A percentile compares a stretch with the other conserved stretches of the same genome.
phyloP scores from a whole-genome alignment of 2,888 invertebrate species.

The Drosophila fulvimacula region DNA sequence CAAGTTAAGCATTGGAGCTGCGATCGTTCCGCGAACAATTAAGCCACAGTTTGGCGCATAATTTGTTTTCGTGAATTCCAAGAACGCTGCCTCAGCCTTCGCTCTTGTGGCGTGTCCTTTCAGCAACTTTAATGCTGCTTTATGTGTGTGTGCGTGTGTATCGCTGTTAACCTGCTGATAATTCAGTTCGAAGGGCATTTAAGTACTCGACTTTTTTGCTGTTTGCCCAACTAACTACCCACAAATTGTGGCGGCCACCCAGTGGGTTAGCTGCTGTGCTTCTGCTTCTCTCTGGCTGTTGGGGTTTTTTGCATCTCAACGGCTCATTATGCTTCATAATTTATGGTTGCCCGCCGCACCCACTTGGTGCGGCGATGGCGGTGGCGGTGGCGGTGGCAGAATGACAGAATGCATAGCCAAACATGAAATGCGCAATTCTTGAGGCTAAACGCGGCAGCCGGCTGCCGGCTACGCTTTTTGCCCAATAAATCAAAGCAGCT shows the following conservation, averaged over 20 bases:
- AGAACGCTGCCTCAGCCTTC: background rate
- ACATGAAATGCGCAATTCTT: slow-evolving; percentile 35
- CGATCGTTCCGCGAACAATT: slow-evolving; percentile 8
- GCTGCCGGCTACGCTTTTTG: slow-evolving; percentile 76
- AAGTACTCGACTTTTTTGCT: slow-evolving; percentile 1
- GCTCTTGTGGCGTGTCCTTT: background rate
- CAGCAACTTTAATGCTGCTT: background rate
- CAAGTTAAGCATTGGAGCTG: background rate
- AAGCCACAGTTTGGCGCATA: background rate
- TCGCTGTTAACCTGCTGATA: background rate
- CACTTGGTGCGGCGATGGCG: slow-evolving; percentile 22
- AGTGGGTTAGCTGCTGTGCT: slow-evolving; percentile 4
- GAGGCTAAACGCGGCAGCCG: slow-evolving; percentile 66
- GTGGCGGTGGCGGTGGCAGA: slow-evolving; percentile 12
- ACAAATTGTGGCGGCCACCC: slow-evolving; percentile 34
- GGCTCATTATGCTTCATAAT: slow-evolving; percentile 71
- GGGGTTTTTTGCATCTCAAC: slow-evolving; percentile 56
- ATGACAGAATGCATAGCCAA: slow-evolving; percentile 6
- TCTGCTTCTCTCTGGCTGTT: background rate
- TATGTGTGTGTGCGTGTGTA: background rate
- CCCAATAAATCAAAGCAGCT: slow-evolving; percentile 64
- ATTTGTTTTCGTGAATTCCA: background rate
- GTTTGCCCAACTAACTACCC: slow-evolving; percentile 13
- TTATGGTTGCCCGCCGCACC: slow-evolving; percentile 62
- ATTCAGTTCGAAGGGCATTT: background rate